Conservation (phyloP, 2,113 vertebrate genomes). For the Camelus bactrianus region DNA sequence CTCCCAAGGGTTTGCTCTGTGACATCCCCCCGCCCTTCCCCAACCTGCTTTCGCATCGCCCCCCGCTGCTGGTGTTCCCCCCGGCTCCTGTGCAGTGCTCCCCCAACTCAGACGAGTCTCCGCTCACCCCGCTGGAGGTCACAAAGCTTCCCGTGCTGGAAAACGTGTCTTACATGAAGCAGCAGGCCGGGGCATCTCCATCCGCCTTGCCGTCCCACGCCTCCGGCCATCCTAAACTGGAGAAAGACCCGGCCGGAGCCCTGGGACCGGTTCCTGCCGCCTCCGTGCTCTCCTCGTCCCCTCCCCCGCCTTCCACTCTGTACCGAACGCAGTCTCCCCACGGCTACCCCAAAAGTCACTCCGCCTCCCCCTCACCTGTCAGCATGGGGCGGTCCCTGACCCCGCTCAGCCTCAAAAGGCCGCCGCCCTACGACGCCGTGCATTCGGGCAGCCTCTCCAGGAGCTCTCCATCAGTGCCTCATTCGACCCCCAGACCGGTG, state of each 20-base stretch:
- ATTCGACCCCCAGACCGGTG: slow-evolving; percentile 90
- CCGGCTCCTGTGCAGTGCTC: slow-evolving; percentile 96
- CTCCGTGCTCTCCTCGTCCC: slow-evolving; percentile 93
- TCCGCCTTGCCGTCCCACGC: slow-evolving; percentile 90
- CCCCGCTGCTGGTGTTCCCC: slow-evolving; percentile 96
- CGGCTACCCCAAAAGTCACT: slow-evolving; percentile 95
- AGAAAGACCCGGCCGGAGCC: slow-evolving; percentile 90
- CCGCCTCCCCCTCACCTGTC: slow-evolving; percentile 96
- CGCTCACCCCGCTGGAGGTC: slow-evolving; percentile 96
- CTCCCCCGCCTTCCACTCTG: slow-evolving; percentile 93
- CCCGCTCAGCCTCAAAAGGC: slow-evolving; percentile 95
- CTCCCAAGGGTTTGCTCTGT: slow-evolving; percentile 92
- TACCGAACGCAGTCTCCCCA: slow-evolving; percentile 94
- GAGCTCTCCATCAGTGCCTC: slow-evolving; percentile 95
- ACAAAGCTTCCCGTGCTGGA: slow-evolving; percentile 94
- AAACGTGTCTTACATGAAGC: slow-evolving; percentile 92
- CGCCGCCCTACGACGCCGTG: slow-evolving; percentile 95
- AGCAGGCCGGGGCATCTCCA: slow-evolving; percentile 88
- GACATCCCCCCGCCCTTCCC: slow-evolving; percentile 98
- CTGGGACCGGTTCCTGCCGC: slow-evolving; percentile 90
- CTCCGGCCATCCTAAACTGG: slow-evolving; percentile 90
- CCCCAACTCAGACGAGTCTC: slow-evolving; percentile 97
- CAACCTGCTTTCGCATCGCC: slow-evolving; percentile 95
- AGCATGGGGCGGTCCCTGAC: slow-evolving; percentile 95
- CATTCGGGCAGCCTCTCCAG: slow-evolving; percentile 94